Evolutionary conservation across 2,797 vertebrate species (phyloP).

Genomic region (Anas capensis): DNA sequence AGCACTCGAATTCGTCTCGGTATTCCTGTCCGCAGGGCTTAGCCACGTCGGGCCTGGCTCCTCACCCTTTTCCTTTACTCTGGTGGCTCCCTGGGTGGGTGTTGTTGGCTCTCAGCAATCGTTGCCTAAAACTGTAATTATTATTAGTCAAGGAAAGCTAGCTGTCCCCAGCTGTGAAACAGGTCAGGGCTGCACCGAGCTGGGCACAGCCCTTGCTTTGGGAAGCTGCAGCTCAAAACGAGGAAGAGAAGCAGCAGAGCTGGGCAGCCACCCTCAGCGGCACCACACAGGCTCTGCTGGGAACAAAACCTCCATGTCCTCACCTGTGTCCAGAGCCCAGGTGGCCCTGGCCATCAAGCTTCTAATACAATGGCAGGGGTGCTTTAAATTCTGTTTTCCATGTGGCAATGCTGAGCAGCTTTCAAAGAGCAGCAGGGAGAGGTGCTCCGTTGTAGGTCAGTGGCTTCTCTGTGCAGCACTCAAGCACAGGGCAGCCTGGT

Average conservation of each 20-base stretch:
- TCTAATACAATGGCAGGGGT: background rate
- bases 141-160: background rate
- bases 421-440: background rate
- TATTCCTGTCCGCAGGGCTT: background rate
- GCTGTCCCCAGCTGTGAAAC: background rate
- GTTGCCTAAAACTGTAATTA: rapidly evolving
- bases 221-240: background rate
- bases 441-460: rapidly evolving
- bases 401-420: background rate
- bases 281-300: too few species aligned
- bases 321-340: too few species aligned
- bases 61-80: background rate
- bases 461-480: rapidly evolving
- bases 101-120: background rate
- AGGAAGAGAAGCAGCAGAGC: too few species aligned
- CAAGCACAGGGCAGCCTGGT: rapidly evolving
- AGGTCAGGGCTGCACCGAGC: background rate
- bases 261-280: too few species aligned
- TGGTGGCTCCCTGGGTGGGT: background rate
- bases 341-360: background rate
- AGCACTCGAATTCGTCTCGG: too few species aligned
- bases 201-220: background rate
- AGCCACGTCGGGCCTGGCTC: background rate
- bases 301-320: background rate
- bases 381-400: background rate